Percentiles rank a stretch among this genome's conserved stretches.
These are phyloP conservation scores for Diaperis boleti DNA, from an alignment of 2,888 invertebrate species.

Conservation along the genomic window DNA sequence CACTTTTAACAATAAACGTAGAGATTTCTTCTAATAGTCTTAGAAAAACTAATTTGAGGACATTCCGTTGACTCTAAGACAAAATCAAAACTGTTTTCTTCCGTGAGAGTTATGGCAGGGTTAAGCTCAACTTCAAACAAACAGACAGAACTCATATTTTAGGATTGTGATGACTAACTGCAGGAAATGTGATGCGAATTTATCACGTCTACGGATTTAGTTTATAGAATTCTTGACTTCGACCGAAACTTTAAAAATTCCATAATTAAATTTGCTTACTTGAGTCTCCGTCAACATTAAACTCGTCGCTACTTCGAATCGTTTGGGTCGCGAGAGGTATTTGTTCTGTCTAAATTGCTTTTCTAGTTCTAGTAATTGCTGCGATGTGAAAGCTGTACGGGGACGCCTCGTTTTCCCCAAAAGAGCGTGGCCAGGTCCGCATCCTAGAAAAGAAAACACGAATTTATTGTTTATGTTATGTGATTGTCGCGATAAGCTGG, in stretches of 20 bases:
- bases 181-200: conserved; percentile 63
- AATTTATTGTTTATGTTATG: background rate
- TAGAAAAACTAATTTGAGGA: background rate
- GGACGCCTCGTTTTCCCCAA: conserved; percentile 92
- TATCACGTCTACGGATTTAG: conserved; percentile 54
- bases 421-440: conserved; percentile 79
- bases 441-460: conserved; percentile 65
- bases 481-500: conserved; percentile 13
- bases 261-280: conserved; percentile 69
- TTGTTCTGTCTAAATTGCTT: conserved; percentile 99
- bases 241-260: background rate
- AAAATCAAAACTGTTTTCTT: conserved; percentile 54
- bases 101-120: conserved; percentile 55
- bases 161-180: conserved; percentile 65
- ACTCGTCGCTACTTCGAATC: conserved; percentile 98
- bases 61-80: conserved; percentile 14
- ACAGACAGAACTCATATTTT: conserved; percentile 66
- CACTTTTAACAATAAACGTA: no score
- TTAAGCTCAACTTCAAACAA: conserved; percentile 63
- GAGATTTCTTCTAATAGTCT: no score
- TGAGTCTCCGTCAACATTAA: conserved; percentile 98
- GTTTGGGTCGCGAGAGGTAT: conserved; percentile 96
- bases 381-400: conserved; percentile 96
- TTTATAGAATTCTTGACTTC: conserved; percentile 37
- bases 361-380: conserved; percentile 96